These are phyloP conservation scores for Glomeris marginata DNA, from an alignment of 2,888 invertebrate genomes.

Conservation along the genomic window DNA sequence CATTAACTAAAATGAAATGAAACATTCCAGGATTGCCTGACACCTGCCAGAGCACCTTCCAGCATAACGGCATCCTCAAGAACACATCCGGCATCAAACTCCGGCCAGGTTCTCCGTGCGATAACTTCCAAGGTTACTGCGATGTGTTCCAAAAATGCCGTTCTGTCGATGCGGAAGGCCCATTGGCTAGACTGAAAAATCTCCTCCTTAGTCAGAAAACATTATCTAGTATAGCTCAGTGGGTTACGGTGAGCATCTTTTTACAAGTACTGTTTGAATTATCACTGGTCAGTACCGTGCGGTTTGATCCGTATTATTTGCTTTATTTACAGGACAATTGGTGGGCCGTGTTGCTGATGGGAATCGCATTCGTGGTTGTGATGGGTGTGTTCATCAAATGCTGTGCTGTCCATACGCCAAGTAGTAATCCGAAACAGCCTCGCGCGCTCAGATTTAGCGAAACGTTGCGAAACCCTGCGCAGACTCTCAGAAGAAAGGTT, in stretches of 20 bases:
- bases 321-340: conserved; percentile 52
- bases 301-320: conserved; percentile 2
- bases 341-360: conserved; percentile 88
- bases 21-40: conserved; percentile 21
- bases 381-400: conserved; percentile 99
- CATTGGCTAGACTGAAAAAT: conserved; percentile 89
- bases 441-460: conserved; percentile 88
- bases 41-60: conserved; percentile 72
- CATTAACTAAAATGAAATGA: no score
- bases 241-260: conserved; percentile 56
- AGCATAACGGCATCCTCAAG: conserved; percentile 33
- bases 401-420: conserved; percentile 98
- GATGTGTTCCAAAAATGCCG: conserved; percentile 98
- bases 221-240: conserved; percentile 69
- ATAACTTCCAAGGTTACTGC: conserved; percentile 97
- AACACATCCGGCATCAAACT: conserved; percentile 35
- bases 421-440: conserved; percentile 93
- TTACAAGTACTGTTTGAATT: conserved; percentile 6
- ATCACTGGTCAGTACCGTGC: neutral
- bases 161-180: conserved; percentile 97
- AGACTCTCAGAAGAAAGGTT: conserved; percentile 76
- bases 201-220: conserved; percentile 82
- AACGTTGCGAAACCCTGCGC: conserved; percentile 77
- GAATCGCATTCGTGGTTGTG: conserved; percentile 77
- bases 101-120: conserved; percentile 92